Evolutionary conservation across 2,113 vertebrate species (phyloP).

Genomic region (Tetrao urogallus): DNA sequence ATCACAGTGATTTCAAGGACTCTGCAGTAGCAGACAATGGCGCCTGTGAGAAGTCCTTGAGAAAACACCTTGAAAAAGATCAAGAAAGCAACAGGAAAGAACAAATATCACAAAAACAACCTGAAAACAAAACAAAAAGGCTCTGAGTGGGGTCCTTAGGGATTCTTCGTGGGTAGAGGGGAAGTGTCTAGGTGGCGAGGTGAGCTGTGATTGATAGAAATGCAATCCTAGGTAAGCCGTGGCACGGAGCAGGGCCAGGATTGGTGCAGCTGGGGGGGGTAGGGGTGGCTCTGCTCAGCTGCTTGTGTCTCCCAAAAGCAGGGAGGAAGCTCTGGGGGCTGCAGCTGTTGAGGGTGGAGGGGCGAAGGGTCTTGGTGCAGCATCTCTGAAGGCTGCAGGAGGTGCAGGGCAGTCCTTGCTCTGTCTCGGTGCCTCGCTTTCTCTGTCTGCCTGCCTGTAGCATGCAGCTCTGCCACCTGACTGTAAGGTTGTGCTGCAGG

Average conservation of each 20-base stretch:
- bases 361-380: not conserved
- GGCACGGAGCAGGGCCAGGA: not conserved
- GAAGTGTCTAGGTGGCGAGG: not conserved
- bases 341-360: not conserved
- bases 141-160: accelerated
- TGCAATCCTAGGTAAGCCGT: not conserved
- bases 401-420: not conserved
- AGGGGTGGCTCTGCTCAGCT: not conserved
- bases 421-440: not conserved
- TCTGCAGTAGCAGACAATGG: not conserved
- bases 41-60: constrained; percentile 27
- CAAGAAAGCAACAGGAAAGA: not conserved
- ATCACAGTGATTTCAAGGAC: constrained; percentile 28
- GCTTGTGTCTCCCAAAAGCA: accelerated
- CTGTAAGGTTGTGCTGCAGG: not conserved
- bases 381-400: not conserved
- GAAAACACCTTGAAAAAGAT: constrained; percentile 29
- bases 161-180: not conserved
- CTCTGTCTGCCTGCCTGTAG: not conserved
- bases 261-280: not conserved
- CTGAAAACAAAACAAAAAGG: not conserved
- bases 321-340: not conserved
- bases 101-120: not conserved
- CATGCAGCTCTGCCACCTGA: not conserved
- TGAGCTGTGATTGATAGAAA: not conserved